Conservation (phyloP, 2,113 vertebrate genomes). For the Tachycineta bicolor region DNA sequence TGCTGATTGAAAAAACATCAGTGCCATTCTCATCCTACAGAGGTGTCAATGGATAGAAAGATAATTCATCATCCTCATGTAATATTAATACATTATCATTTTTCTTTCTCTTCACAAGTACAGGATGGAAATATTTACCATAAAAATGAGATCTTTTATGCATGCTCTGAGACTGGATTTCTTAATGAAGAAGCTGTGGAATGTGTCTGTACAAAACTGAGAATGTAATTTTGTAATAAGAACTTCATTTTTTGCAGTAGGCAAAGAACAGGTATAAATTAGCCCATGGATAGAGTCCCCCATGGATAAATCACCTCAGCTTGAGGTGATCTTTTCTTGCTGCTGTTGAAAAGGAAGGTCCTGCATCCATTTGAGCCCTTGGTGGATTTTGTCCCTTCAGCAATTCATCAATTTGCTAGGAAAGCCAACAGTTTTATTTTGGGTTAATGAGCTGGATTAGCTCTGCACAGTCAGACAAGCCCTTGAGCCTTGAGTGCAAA, state of each 20-base stretch:
- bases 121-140: background rate
- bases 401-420: background rate
- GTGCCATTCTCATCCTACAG: constrained; percentile 9
- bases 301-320: background rate
- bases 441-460: background rate
- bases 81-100: background rate
- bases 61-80: background rate
- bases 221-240: background rate
- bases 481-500: background rate
- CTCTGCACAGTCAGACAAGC: background rate
- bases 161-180: background rate
- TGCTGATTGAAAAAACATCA: background rate
- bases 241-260: background rate
- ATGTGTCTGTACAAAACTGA: background rate
- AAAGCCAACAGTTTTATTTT: constrained; percentile 3
- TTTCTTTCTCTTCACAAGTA: background rate
- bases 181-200: background rate
- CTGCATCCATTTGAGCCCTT: background rate
- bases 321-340: background rate
- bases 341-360: background rate
- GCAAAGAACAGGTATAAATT: background rate
- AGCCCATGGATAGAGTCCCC: background rate
- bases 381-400: background rate
- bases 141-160: background rate
- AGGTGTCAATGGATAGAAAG: constrained; percentile 6